A percentile compares a stretch with the other conserved stretches of the same genome.
Evolutionary conservation across 1,140 invertebrate species (phyloP).

Genomic region (Pseudobourletiella spinata): DNA sequence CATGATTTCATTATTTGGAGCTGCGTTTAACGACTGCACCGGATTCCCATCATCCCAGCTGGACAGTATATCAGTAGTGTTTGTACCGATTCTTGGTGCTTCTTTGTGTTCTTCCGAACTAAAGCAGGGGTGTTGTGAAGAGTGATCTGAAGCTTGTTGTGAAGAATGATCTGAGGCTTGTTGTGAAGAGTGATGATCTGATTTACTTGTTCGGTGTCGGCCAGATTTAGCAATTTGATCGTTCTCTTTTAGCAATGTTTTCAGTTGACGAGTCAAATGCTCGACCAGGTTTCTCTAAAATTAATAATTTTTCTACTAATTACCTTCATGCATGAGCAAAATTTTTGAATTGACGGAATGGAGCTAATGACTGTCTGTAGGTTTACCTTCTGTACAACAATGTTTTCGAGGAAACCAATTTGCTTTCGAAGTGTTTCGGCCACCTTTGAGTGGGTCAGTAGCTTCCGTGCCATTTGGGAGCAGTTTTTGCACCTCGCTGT

Average conservation of each 20-base stretch:
- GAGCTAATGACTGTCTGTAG: neutral
- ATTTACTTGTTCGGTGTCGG: too few relatives aligned
- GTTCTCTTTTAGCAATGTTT: neutral
- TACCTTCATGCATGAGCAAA: neutral
- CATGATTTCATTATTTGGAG: too few relatives aligned
- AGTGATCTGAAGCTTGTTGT: too few relatives aligned
- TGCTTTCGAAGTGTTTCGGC: neutral
- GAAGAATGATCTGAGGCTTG: too few relatives aligned
- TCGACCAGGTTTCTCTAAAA: conserved; percentile 1
- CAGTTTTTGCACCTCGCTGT: neutral
- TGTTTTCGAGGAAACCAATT: neutral
- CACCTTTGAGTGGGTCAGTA: neutral
- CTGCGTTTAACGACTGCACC: too few relatives aligned
- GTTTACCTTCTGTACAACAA: conserved; percentile 1
- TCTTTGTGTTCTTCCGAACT: too few relatives aligned
- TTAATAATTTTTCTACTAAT: neutral
- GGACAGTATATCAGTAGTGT: too few relatives aligned
- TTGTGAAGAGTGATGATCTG: too few relatives aligned
- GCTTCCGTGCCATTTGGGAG: neutral
- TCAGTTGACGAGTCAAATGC: neutral
- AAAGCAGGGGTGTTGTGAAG: too few relatives aligned
- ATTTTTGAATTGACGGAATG: neutral
- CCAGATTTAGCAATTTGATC: neutral
- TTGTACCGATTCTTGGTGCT: too few relatives aligned
- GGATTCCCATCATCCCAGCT: too few relatives aligned